Base-by-base conservation (phyloP, 1,140 invertebrate genomes). In the Meloidogyne floridensis region DNA sequence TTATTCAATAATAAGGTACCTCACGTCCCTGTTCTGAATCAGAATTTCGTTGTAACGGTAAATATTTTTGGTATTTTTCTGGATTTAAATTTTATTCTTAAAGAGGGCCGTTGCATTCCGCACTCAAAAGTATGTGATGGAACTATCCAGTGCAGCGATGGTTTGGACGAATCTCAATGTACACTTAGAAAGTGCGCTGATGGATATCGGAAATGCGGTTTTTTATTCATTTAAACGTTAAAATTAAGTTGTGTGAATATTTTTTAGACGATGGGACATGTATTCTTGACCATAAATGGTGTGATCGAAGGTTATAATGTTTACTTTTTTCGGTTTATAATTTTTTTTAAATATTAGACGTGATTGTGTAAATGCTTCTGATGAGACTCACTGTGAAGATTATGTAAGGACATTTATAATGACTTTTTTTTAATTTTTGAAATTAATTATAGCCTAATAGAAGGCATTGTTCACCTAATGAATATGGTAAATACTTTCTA, bases 1-100 rank as follows among this genome's bases (percentile, higher is more conserved):
- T 8, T n/a, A 7, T 72, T n/a, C 6, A 81, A 51, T 78, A 84
- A 54, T 86, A 88, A 42, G 87, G 89, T 32, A 89, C 88, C 0
- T 83, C 84, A 42, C 86, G 88, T 3, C 88, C 88, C 10, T 89
- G 88, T 79, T 90, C 89, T 11, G 88, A 89, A 94, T 89, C 87
- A 43, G 95, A 98, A 90, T 98, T 98, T 91, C 94, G 95, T 90
- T 99, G 97, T 91, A 94, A 94, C 86, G 95, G 59, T 65, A 59
- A 59, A 15, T 59, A 0, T 65, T 11, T 53, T 54, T 11, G 4
- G 0, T n/a, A 65, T n/a, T n/a, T 6, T n/a, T n/a, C 6, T 65
- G 7, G n/a, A 65, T 32, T 32, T 2, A 65, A n/a, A n/a, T 47
- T 47, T 65, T n/a, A 18, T n/a, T 65, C 18, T 65, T 65, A 65